Evolutionary conservation across 2,888 invertebrate species (phyloP).

Genomic region (Heteromurus nitidus): DNA sequence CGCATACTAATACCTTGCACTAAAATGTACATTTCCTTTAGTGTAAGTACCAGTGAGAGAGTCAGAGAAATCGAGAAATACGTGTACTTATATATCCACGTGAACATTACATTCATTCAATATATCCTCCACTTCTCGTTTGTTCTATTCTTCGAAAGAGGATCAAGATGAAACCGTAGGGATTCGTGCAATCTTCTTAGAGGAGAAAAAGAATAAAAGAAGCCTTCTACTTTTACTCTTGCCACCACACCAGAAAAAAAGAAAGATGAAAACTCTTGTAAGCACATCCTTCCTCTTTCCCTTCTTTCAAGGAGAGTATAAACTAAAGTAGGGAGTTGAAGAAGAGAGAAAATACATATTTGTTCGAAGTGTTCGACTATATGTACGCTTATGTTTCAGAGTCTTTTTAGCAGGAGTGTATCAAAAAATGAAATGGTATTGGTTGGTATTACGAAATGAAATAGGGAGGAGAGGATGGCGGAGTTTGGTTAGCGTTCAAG

Average conservation of each 20-base stretch:
- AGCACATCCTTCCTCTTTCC: neutral
- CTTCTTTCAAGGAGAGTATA: too few relatives aligned
- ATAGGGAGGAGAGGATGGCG: too few relatives aligned
- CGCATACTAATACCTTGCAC: neutral
- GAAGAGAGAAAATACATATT: too few relatives aligned
- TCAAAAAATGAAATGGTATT: too few relatives aligned
- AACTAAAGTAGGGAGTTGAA: too few relatives aligned
- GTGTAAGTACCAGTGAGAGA: too few relatives aligned
- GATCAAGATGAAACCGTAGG: constrained; percentile 58
- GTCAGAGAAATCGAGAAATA: too few relatives aligned
- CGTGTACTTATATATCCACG: neutral
- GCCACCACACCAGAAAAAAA: constrained; percentile 2
- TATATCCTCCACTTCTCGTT: constrained; percentile 37
- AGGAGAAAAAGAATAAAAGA: neutral
- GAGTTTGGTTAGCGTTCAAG: too few relatives aligned
- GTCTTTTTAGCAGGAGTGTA: too few relatives aligned
- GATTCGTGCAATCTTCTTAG: constrained; percentile 58
- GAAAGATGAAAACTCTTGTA: neutral
- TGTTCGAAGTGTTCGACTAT: too few relatives aligned
- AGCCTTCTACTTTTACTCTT: constrained; percentile 13
- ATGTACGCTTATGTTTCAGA: too few relatives aligned
- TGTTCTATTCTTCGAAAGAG: constrained; percentile 35
- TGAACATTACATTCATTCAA: neutral
- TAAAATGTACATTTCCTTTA: neutral
- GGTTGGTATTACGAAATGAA: too few relatives aligned